Evolutionary conservation across 2,797 vertebrate species (phyloP).

Genomic region (Coregonus sp.): DNA sequence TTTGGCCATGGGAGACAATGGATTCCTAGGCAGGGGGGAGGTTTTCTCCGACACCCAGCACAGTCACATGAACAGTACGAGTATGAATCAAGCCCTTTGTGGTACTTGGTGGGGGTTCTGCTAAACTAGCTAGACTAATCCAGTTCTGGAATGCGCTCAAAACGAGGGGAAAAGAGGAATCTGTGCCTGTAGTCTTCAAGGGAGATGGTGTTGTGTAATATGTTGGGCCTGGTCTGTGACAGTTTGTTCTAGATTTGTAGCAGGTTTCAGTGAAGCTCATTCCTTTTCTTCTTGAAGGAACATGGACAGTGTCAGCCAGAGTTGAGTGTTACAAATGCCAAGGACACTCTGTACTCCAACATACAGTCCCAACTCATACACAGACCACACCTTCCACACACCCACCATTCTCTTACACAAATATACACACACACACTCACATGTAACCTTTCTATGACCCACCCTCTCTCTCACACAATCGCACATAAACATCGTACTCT

Average conservation of each 20-base stretch:
- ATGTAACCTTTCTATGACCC: too few species aligned
- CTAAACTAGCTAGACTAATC: conserved; percentile 41
- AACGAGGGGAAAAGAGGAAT: conserved; percentile 39
- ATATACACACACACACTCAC: too few species aligned
- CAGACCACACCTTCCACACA: neutral
- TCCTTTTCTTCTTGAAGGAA: neutral
- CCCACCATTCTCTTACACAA: too few species aligned
- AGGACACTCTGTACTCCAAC: neutral
- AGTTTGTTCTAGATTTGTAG: conserved; percentile 18
- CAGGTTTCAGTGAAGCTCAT: neutral
- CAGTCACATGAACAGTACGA: conserved; percentile 61
- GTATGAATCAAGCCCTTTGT: conserved; percentile 73
- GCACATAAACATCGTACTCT: too few species aligned
- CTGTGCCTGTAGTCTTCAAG: conserved; percentile 35
- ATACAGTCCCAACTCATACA: neutral
- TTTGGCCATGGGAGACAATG: conserved; percentile 50
- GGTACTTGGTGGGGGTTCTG: conserved; percentile 42
- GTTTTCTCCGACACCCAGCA: conserved; percentile 51
- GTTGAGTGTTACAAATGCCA: neutral
- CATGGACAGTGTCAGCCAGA: neutral
- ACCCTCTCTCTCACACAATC: too few species aligned
- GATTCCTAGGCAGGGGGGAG: conserved; percentile 45
- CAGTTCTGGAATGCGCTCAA: conserved; percentile 52
- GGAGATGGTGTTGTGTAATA: conserved; percentile 48
- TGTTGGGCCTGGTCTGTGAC: conserved; percentile 9